A percentile compares a stretch with the other conserved stretches of the same genome.
These are phyloP conservation scores for Lerista edwardsae DNA, from an alignment of 2,797 vertebrate species.

Conservation along the genomic window DNA sequence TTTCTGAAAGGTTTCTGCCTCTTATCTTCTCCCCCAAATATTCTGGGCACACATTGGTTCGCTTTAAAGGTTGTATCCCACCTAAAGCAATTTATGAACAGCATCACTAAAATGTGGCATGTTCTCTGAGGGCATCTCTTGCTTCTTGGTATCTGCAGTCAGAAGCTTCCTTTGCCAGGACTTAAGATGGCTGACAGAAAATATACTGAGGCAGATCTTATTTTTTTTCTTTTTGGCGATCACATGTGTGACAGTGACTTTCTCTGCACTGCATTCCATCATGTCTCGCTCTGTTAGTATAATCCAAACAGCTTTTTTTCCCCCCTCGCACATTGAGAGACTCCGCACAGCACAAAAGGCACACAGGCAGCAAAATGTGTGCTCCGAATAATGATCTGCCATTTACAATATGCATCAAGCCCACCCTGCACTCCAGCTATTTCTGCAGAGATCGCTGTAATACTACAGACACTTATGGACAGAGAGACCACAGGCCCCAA, in stretches of 20 bases:
- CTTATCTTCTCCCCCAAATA: neutral
- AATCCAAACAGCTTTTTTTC: neutral
- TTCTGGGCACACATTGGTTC: neutral
- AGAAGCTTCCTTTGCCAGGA: conserved; percentile 35
- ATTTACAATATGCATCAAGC: neutral
- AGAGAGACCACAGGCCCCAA: neutral
- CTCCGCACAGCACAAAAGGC: conserved; percentile 21
- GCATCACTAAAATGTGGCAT: neutral
- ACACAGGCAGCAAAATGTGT: neutral
- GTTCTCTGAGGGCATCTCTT: conserved; percentile 2
- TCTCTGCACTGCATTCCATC: conserved; percentile 62
- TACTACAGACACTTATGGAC: rapidly evolving
- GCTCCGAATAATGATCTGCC: conserved; percentile 13
- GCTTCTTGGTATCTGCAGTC: neutral
- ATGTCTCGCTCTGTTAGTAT: conserved; percentile 20
- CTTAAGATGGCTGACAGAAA: conserved; percentile 66
- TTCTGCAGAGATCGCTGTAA: conserved; percentile 17
- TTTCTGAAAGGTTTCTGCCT: neutral
- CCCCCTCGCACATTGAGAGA: neutral
- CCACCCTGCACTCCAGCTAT: conserved; percentile 18
- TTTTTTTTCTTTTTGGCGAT: conserved; percentile 50
- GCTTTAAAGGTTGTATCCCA: neutral
- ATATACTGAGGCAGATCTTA: conserved; percentile 24
- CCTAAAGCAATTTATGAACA: neutral
- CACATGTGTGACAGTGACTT: conserved; percentile 54